phyloP scores from a whole-genome alignment of 2,113 vertebrate species.

The Rhombomys opimus region DNA sequence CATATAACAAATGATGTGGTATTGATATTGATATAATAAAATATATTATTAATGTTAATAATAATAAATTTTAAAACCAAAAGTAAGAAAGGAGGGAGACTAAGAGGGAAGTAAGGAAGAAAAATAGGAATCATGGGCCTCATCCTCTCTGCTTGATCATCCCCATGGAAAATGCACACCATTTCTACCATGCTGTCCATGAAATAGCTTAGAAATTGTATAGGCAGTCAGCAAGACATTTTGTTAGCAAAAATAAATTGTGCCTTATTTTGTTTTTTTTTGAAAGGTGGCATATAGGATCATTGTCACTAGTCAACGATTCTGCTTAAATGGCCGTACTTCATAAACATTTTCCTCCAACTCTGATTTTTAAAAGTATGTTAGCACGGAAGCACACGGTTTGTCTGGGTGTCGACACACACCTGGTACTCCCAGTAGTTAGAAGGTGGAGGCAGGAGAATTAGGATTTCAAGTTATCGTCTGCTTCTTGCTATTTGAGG shows the following conservation, averaged over 20 bases:
- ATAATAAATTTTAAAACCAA: not conserved
- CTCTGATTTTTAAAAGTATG: not conserved
- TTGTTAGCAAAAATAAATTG: not conserved
- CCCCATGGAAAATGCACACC: not conserved
- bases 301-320: not conserved
- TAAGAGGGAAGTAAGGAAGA: not conserved
- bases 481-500: not conserved
- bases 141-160: not conserved
- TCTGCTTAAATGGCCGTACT: too few species aligned
- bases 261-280: not conserved
- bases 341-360: not conserved
- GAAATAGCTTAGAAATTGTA: not conserved
- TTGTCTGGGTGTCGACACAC: not conserved
- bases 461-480: not conserved
- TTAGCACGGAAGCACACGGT: not conserved
- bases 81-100: not conserved
- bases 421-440: not conserved
- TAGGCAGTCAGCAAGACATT: not conserved
- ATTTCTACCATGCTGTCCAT: not conserved
- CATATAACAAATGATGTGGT: not conserved
- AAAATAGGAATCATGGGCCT: not conserved
- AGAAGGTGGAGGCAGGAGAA: not conserved
- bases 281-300: not conserved
- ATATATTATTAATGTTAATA: not conserved
- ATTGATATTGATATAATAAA: not conserved